Percentiles rank a stretch among this genome's conserved stretches.
These are phyloP conservation scores for Petromus typicus DNA, from an alignment of 2,113 vertebrate species.

Conservation along the genomic window DNA sequence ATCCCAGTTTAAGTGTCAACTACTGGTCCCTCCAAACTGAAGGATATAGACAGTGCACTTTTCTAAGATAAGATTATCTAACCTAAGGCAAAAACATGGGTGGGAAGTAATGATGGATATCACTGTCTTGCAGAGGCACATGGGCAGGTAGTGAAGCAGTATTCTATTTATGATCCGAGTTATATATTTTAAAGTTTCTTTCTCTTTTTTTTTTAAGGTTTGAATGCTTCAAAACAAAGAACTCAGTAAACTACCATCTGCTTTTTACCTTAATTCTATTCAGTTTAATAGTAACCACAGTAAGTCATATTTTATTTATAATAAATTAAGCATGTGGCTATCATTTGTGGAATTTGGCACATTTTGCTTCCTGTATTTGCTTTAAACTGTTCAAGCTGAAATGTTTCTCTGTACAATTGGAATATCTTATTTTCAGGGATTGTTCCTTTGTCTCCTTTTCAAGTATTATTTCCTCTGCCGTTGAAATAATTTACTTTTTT, in stretches of 20 bases:
- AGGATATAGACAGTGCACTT: not conserved
- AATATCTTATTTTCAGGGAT: constrained; percentile 34
- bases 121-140: not conserved
- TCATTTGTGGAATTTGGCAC: not conserved
- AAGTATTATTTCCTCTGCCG: constrained; percentile 42
- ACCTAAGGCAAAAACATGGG: not conserved
- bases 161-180: constrained; percentile 52
- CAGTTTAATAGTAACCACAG: constrained; percentile 95
- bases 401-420: constrained; percentile 58
- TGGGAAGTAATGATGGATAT: not conserved
- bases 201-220: constrained; percentile 90
- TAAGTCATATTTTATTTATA: constrained; percentile 88
- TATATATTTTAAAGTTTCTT: constrained; percentile 50
- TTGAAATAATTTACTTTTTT: constrained; percentile 2
- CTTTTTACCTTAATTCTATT: constrained; percentile 92
- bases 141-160: not conserved
- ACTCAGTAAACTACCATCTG: constrained; percentile 91
- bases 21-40: not conserved
- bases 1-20: not conserved
- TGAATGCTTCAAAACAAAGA: constrained; percentile 97
- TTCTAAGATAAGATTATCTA: not conserved
- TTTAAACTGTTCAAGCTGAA: constrained; percentile 49
- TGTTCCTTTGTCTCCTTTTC: not conserved
- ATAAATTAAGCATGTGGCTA: constrained; percentile 27
- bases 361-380: constrained; percentile 56